phyloP scores from a whole-genome alignment of 23 tunicate genomes.

The Trididemnum clinides region DNA sequence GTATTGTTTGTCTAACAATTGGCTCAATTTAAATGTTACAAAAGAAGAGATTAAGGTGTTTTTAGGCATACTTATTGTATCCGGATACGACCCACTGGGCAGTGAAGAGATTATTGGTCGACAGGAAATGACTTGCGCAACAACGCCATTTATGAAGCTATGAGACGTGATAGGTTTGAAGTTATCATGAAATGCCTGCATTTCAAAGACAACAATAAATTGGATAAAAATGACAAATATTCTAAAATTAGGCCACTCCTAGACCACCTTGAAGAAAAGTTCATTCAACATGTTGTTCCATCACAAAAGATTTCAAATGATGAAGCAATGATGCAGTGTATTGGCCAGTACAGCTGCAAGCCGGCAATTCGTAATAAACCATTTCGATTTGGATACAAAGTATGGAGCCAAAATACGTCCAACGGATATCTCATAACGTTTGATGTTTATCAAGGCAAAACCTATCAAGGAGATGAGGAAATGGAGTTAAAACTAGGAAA shows the following conservation, averaged over 20 bases:
- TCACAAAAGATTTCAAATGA: neutral
- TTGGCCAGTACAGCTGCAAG: neutral
- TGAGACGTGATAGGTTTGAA: neutral
- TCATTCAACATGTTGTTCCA: neutral
- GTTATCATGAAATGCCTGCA: neutral
- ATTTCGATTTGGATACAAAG: too few species aligned
- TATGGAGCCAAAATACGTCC: too few species aligned
- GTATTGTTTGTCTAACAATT: neutral
- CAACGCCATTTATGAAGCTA: neutral
- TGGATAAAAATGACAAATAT: neutral
- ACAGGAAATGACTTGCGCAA: neutral
- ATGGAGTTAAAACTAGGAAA: neutral
- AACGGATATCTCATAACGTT: neutral
- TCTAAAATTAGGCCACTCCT: neutral
- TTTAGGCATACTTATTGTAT: neutral
- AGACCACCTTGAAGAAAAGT: neutral
- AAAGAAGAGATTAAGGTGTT: neutral
- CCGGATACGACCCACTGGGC: too few species aligned
- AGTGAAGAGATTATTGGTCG: neutral
- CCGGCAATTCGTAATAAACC: too few species aligned
- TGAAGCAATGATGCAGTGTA: neutral
- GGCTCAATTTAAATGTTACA: neutral
- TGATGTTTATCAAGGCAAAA: neutral
- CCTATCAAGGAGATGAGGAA: neutral
- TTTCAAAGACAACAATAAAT: neutral